Conservation (phyloP, 2,113 vertebrate genomes). For the Hystrix brachyura region DNA sequence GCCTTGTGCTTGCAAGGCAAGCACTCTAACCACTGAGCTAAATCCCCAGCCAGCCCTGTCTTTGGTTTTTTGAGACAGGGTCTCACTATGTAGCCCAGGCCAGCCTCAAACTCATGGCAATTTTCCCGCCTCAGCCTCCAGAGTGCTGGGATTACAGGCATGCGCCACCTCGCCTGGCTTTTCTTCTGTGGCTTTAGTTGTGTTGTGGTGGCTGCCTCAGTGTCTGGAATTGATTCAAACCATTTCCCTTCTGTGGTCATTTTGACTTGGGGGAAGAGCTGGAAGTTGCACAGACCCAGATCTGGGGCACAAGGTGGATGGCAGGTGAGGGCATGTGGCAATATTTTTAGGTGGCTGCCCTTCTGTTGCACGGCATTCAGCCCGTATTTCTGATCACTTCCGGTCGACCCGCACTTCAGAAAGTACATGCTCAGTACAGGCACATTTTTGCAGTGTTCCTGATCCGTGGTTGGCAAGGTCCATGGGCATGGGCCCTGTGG, state of each 20-base stretch:
- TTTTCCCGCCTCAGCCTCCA: not conserved
- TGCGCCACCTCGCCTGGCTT: not conserved
- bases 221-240: not conserved
- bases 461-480: too few species aligned
- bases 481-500: too few species aligned
- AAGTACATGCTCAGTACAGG: too few species aligned
- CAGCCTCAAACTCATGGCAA: not conserved
- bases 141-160: not conserved
- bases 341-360: too few species aligned
- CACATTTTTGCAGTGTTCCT: not conserved
- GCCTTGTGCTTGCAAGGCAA: too few species aligned
- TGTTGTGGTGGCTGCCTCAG: not conserved
- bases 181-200: not conserved
- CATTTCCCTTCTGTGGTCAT: not conserved
- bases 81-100: not conserved
- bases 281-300: not conserved
- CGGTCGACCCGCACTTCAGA: too few species aligned
- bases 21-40: too few species aligned
- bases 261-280: not conserved
- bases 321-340: too few species aligned
- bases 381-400: too few species aligned
- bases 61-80: not conserved
- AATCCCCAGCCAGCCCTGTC: too few species aligned
- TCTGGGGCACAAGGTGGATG: not conserved
- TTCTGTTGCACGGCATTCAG: not conserved